Evolutionary conservation across 2,113 vertebrate species (phyloP), one percentile per base, ranked within the genome.

Genomic region (Oncorhynchus tshawytscha): DNA sequence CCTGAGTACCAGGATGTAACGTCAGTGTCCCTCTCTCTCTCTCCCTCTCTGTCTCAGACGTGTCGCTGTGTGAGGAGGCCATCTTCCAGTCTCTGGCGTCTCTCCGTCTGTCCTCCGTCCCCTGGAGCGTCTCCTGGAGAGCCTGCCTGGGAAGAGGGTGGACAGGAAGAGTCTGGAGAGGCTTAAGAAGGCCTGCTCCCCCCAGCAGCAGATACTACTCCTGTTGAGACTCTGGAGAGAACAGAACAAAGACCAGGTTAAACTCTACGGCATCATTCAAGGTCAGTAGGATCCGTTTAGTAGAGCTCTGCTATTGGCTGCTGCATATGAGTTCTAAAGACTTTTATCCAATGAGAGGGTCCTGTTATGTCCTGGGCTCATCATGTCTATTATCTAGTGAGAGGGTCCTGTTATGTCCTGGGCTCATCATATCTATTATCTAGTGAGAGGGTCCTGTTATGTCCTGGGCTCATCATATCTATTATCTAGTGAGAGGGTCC

Each of bases 61-160:
- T 96, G 71, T 95, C 94, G 11, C 88, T 99, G 25, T 99, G 98
- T 13, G 97, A 99, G 75, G 96, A 98, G 83, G 95, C 95, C 0
- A 93, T 97, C 67, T 99, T 98, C 87, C 95, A 96, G 79, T 97
- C 96, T 78, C 92, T 96, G 16, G 91, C 95, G 59, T 96, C 96
- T 0, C 92, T 94, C 76, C 91, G 89, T 7, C 85, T 95, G n/a
- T 92, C 94, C 8, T 93, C 94, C 0, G 89, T 96, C 57, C 95
- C 85, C 90, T 97, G 87, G 95, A 94, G 45, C 77, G 87, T 5
- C 89, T 99, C 16, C 78, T 94, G 51, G 94, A 96, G 65, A 96
- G 86, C 80, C 90, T 99, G 76, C 96, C 97, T 7, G 95, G 95
- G 5, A 92, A 87, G n/a, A 95, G 89, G 82, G 88, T 97, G 72